A percentile compares a stretch with the other conserved stretches of the same genome.
These are phyloP conservation scores for Onychostruthus taczanowskii DNA, from an alignment of 2,113 vertebrate species.

Conservation along the genomic window DNA sequence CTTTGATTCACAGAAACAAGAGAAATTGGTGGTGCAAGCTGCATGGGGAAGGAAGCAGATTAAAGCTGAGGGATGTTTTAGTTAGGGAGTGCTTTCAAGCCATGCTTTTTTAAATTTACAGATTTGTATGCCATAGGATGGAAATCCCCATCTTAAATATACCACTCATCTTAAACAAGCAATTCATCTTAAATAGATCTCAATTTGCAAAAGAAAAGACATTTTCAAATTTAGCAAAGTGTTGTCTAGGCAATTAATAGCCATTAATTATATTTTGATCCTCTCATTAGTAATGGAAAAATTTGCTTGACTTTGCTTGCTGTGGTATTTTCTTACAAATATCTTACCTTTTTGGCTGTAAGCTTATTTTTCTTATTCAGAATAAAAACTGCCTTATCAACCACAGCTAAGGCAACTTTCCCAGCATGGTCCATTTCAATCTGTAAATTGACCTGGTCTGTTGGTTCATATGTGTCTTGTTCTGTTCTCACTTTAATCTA, in stretches of 20 bases:
- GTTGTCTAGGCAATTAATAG: not conserved
- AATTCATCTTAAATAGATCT: not conserved
- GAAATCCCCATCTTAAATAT: not conserved
- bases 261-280: not conserved
- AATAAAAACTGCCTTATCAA: constrained; percentile 81
- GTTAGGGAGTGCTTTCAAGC: not conserved
- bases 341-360: constrained; percentile 75
- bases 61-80: not conserved
- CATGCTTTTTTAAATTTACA: not conserved
- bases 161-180: not conserved
- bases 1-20: not conserved
- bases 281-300: not conserved
- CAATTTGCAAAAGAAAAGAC: not conserved
- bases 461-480: not conserved
- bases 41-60: not conserved
- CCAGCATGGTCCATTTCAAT: constrained; percentile 28
- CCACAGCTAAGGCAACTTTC: constrained; percentile 75
- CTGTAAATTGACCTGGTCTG: not conserved
- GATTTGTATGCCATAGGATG: not conserved
- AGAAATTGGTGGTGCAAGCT: not conserved
- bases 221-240: not conserved
- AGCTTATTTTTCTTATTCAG: constrained; percentile 79
- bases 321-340: not conserved
- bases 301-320: not conserved
- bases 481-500: constrained; percentile 56